phyloP scores from a whole-genome alignment of 2,888 invertebrate genomes.

The Gymnoscelis rufifasciata region DNA sequence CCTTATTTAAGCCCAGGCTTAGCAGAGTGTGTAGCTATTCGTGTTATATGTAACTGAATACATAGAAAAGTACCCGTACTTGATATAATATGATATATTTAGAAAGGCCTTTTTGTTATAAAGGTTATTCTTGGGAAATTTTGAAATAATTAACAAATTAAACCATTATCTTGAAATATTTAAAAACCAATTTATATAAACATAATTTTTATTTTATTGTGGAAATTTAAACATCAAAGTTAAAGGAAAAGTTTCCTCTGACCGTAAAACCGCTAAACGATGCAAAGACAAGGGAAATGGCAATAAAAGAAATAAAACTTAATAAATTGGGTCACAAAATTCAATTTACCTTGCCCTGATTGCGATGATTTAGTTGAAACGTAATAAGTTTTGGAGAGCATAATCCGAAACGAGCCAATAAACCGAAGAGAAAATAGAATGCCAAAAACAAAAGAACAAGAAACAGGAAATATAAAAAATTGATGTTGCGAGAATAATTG shows the following conservation, averaged over 20 bases:
- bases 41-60: no score
- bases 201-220: no score
- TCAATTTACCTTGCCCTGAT: slow-evolving; percentile 8
- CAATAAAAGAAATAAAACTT: slow-evolving; percentile 1
- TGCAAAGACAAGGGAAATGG: background rate
- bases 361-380: slow-evolving; percentile 5
- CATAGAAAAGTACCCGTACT: no score
- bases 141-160: no score
- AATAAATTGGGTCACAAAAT: slow-evolving; percentile 3
- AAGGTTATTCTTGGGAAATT: no score
- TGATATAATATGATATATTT: no score
- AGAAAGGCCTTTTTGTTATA: no score
- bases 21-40: no score
- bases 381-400: slow-evolving; percentile 8
- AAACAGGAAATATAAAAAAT: slow-evolving; percentile 42
- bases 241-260: background rate
- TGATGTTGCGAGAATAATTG: slow-evolving; percentile 47
- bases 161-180: no score
- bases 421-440: slow-evolving; percentile 24
- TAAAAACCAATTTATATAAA: no score
- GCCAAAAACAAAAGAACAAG: slow-evolving; percentile 37
- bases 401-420: slow-evolving; percentile 25
- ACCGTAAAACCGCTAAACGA: background rate
- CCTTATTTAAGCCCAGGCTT: no score
- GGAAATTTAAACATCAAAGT: no score